Base-by-base conservation (phyloP, 2,113 vertebrate genomes). In the Brachyistius frenatus region DNA sequence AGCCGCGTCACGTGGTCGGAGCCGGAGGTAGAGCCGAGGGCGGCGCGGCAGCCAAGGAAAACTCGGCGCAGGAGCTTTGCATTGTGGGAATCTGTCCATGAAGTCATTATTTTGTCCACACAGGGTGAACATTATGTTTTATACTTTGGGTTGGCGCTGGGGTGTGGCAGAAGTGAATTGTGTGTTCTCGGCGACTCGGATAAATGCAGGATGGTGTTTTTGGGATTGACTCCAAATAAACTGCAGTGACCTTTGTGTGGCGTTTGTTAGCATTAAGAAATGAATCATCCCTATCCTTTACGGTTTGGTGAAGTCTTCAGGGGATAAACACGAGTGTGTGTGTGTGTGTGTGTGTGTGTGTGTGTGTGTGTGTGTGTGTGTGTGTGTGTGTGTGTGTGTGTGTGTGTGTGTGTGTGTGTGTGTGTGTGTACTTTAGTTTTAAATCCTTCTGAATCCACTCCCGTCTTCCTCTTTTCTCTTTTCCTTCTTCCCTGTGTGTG, bases 281-380 rank as follows among this genome's bases (percentile, higher is more conserved):
- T 31, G 23, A 49, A 37, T 53, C 37, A 37, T 39, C 41, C 5
- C 66, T 33, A 47, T 55, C 47, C 0, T 47, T 63, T 5, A 14
- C 30, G 5, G 15, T 14, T 63, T 7, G 14, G 2, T 0, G 3
- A 30, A 46, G 32, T 1, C 5, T 41, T 65, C 23, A 47, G 52
- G 44, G 50, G 35, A 64, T 49, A 7, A 30, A 71, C 36, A 23
- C 23, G 23, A 23, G 23, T 58, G 0, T 8, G 23, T 50, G 30
- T 23, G 0, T 66, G 33, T 4, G 5, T 2, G 5, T 47, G 23
- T 58, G 0, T 8, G 23, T 50, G 30, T 23, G 0, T 66, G 33
- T 4, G 5, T 2, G 5, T 47, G 0, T 8, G 23, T 50, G 30
- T 23, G 23, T 23, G 23, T 23, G 23, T 23, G 35, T 30, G 14